phyloP scores from a whole-genome alignment of 1,140 invertebrate genomes.

The Metaphire vulgaris region DNA sequence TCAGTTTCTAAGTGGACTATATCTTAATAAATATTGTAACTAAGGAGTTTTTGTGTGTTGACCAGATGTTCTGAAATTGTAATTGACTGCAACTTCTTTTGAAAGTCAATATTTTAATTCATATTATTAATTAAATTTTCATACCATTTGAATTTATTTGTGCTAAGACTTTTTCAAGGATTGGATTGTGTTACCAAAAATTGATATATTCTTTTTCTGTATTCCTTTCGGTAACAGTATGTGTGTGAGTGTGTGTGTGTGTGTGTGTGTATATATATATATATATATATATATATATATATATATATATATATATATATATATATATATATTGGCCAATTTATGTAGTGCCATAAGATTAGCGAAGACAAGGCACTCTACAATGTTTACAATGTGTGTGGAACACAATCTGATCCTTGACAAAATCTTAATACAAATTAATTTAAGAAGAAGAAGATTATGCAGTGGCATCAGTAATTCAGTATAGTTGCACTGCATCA shows the following conservation, averaged over 20 bases:
- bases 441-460: too few relatives aligned
- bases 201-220: constrained; percentile 4
- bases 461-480: too few relatives aligned
- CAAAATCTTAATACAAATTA: too few relatives aligned
- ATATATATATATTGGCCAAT: constrained; percentile 19
- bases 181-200: neutral
- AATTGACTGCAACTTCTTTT: constrained; percentile 1
- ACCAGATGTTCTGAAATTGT: neutral
- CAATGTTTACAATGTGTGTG: too few relatives aligned
- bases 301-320: constrained; percentile 15
- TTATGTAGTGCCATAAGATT: too few relatives aligned
- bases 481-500: too few relatives aligned
- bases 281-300: constrained; percentile 21
- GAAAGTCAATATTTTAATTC: neutral
- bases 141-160: constrained; percentile 7
- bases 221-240: neutral
- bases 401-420: too few relatives aligned
- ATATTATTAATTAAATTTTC: constrained; percentile 7
- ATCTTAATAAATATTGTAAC: neutral
- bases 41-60: neutral
- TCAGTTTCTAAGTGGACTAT: neutral
- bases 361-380: too few relatives aligned
- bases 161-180: neutral
- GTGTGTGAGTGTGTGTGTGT: neutral
- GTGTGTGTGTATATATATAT: constrained; percentile 18